Evolutionary conservation across 2,113 vertebrate species (phyloP).

Genomic region (Heterotis niloticus): DNA sequence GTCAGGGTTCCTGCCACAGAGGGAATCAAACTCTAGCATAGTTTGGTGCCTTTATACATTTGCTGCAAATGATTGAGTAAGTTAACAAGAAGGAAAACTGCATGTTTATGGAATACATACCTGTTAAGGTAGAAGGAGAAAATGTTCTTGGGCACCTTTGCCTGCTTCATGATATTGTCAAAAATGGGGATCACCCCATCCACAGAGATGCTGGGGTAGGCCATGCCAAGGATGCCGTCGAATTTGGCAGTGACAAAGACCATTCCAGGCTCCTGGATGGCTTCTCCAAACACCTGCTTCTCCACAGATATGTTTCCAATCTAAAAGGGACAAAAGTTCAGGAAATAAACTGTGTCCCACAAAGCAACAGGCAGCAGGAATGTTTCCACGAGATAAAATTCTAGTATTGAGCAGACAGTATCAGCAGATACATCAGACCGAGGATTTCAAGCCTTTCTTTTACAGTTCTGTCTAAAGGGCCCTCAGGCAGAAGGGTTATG

Average conservation of each 20-base stretch:
- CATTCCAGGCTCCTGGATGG: conserved; percentile 83
- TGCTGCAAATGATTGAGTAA: no score
- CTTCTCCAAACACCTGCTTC: conserved; percentile 83
- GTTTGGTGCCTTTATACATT: not conserved
- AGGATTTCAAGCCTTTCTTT: not conserved
- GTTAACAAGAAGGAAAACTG: not conserved
- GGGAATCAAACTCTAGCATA: not conserved
- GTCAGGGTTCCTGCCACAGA: conserved; percentile 70
- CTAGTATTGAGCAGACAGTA: not conserved
- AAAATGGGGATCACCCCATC: conserved; percentile 77
- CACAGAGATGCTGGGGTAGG: conserved; percentile 78
- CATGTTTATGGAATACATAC: conserved; percentile 46
- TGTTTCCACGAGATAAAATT: not conserved
- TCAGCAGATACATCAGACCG: not conserved
- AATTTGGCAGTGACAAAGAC: conserved; percentile 88
- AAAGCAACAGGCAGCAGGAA: not conserved
- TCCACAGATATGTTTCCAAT: conserved; percentile 60
- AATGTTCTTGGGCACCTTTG: conserved; percentile 75
- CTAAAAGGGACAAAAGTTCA: conserved; percentile 36
- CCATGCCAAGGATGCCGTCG: conserved; percentile 94
- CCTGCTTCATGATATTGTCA: conserved; percentile 84
- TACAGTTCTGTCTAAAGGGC: not conserved
- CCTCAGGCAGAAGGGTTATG: not conserved
- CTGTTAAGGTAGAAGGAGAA: conserved; percentile 99
- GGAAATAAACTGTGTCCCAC: not conserved